phyloP scores from a whole-genome alignment of 2,888 invertebrate genomes.

The Noctuana brunneofusca region DNA sequence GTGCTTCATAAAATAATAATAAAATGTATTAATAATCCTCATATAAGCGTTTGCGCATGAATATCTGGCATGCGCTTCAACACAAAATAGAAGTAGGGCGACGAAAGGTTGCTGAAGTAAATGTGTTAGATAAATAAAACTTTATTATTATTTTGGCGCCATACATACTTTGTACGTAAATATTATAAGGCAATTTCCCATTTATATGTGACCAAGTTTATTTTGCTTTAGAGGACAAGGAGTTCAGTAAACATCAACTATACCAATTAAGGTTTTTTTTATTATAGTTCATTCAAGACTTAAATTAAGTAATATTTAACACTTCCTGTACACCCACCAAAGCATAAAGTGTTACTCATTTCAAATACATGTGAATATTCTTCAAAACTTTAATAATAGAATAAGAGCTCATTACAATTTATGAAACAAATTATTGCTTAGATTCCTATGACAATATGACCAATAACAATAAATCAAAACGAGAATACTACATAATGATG shows the following conservation, averaged over 20 bases:
- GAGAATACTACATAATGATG: neutral
- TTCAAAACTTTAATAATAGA: neutral
- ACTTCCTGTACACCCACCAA: neutral
- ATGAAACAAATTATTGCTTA: neutral
- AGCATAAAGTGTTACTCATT: neutral
- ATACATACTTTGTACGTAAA: neutral
- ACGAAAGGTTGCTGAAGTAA: neutral
- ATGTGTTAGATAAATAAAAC: neutral
- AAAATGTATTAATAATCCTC: neutral
- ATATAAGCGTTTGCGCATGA: neutral
- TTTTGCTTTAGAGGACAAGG: too few relatives aligned
- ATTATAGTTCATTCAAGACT: too few relatives aligned
- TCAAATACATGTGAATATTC: neutral
- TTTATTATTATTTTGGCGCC: neutral
- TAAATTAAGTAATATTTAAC: neutral
- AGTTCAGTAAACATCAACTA: too few relatives aligned
- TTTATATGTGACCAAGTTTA: too few relatives aligned
- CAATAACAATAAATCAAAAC: slow-evolving; percentile 11
- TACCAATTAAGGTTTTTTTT: too few relatives aligned
- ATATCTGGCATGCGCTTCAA: neutral
- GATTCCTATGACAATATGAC: slow-evolving; percentile 2
- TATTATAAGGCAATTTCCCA: too few relatives aligned
- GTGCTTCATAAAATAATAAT: neutral
- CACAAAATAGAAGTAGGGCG: neutral
- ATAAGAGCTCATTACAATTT: neutral